These are phyloP conservation scores for Microtus pennsylvanicus DNA, from an alignment of 2,113 vertebrate genomes.

Conservation along the genomic window DNA sequence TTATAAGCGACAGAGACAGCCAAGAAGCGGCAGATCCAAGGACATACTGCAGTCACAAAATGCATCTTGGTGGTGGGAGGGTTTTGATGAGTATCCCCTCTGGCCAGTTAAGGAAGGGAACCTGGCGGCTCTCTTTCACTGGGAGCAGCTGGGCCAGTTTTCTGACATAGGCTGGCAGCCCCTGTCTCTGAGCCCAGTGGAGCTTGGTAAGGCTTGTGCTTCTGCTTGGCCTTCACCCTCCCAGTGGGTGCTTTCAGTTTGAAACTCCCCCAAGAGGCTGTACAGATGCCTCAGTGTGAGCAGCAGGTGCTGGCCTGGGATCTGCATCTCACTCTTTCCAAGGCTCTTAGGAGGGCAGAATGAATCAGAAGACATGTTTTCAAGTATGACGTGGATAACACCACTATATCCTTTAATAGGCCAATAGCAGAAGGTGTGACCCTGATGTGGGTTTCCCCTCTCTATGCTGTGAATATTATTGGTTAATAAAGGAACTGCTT, in stretches of 20 bases:
- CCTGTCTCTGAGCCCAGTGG: conserved; percentile 83
- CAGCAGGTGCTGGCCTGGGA: conserved; percentile 90
- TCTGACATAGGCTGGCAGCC: background rate
- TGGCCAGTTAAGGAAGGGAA: conserved; percentile 84
- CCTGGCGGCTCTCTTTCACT: conserved; percentile 81
- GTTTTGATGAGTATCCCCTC: background rate
- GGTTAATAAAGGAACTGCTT: too few relatives aligned
- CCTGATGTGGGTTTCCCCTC: background rate
- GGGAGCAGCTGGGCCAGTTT: background rate
- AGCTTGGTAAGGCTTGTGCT: conserved; percentile 74
- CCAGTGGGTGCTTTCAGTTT: conserved; percentile 46
- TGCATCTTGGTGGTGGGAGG: background rate
- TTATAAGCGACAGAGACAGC: background rate
- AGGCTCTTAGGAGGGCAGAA: background rate
- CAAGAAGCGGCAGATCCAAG: background rate
- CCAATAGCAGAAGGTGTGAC: background rate
- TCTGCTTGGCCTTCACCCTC: conserved; percentile 60
- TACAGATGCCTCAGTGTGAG: conserved; percentile 90
- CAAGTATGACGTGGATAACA: background rate
- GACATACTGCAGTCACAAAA: background rate
- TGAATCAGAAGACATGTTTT: background rate
- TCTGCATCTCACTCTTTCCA: conserved; percentile 89
- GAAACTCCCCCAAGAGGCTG: conserved; percentile 89
- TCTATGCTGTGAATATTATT: too few relatives aligned
- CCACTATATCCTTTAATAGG: background rate